phyloP scores from a whole-genome alignment of 2,113 vertebrate species.

The Alces alces region DNA sequence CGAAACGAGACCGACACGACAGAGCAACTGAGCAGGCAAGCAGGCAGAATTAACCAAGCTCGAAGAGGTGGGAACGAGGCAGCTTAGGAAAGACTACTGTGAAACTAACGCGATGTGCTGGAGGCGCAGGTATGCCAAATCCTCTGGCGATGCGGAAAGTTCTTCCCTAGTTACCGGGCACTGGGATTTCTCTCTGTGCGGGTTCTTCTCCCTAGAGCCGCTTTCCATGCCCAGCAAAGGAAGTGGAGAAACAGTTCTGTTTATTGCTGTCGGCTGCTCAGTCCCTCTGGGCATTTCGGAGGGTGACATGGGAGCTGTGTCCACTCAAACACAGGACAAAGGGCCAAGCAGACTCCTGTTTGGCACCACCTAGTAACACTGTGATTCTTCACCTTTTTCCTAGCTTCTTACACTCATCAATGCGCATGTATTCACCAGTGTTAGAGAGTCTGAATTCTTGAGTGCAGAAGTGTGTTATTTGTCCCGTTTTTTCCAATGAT shows the following conservation, averaged over 20 bases:
- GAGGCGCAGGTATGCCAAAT: background rate
- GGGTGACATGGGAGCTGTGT: background rate
- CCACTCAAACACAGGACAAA: background rate
- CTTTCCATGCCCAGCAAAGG: background rate
- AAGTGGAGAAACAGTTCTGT: background rate
- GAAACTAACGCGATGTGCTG: rapidly evolving
- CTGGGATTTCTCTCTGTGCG: background rate
- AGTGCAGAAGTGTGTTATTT: background rate
- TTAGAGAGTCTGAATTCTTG: background rate
- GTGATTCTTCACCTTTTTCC: background rate
- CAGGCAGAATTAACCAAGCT: background rate
- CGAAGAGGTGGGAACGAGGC: background rate
- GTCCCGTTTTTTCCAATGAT: background rate
- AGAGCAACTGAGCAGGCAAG: background rate
- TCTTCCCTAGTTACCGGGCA: background rate
- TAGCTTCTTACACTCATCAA: background rate
- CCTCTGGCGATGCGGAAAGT: background rate
- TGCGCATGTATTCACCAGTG: background rate
- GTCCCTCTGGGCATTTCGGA: background rate
- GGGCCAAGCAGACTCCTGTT: background rate
- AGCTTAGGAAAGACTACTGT: background rate
- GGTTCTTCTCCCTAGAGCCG: background rate
- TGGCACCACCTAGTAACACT: background rate
- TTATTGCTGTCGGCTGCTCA: background rate
- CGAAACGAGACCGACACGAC: background rate